Percentiles rank a stretch among this genome's conserved stretches.
Conservation (phyloP, 2,113 vertebrate genomes). For the Chitala chitala region DNA sequence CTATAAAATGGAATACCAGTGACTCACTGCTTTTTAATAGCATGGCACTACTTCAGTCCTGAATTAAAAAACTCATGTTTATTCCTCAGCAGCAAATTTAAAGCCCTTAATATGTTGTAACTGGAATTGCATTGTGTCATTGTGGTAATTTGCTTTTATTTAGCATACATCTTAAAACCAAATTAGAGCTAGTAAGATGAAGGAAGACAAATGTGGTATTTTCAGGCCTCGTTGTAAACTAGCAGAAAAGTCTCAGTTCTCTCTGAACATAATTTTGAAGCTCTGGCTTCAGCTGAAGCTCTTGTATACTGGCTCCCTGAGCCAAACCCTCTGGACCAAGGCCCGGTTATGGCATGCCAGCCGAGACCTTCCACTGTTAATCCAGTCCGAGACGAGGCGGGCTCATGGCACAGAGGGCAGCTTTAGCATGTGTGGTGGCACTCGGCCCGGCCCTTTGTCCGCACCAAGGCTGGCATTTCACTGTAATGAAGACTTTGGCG, state of each 20-base stretch:
- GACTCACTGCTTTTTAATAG: not conserved
- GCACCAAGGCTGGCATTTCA: slow-evolving; percentile 1
- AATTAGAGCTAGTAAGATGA: not conserved
- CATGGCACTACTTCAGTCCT: slow-evolving; percentile 2
- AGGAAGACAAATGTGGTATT: not conserved
- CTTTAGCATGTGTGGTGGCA: not conserved
- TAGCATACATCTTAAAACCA: not conserved
- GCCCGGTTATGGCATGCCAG: not conserved
- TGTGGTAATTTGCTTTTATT: not conserved
- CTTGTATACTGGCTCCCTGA: not conserved
- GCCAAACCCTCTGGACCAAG: not conserved
- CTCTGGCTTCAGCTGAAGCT: not conserved
- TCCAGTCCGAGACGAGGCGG: slow-evolving; percentile 6
- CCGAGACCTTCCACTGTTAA: slow-evolving; percentile 12
- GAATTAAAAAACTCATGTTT: not conserved
- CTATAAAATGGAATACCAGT: slow-evolving; percentile 2
- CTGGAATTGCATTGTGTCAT: not conserved
- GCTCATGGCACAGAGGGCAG: not conserved
- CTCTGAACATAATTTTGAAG: not conserved
- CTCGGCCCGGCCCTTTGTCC: not conserved
- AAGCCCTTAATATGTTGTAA: not conserved
- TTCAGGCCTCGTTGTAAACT: not conserved
- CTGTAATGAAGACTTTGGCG: not conserved
- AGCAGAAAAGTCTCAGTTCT: not conserved
- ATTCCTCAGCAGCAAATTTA: slow-evolving; percentile 1